These are phyloP conservation scores for Malurus melanocephalus DNA, from an alignment of 2,113 vertebrate species.

Conservation along the genomic window DNA sequence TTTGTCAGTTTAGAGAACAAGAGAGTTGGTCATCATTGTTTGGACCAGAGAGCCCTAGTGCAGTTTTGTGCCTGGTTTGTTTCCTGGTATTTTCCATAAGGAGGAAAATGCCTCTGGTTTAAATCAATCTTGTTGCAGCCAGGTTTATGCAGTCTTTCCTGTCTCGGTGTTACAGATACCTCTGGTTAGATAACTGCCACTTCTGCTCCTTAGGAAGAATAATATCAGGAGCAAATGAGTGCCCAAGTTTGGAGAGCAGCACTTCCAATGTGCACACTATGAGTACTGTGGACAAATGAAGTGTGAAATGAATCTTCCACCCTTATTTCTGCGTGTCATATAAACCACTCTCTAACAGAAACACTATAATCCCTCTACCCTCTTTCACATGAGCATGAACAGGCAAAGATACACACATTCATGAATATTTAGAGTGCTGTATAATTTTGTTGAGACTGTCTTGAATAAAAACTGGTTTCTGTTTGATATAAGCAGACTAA, in stretches of 20 bases:
- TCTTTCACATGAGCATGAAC: background rate
- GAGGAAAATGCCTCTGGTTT: background rate
- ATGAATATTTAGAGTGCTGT: background rate
- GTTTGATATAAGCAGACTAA: conserved; percentile 14
- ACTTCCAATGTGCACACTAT: background rate
- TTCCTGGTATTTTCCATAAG: background rate
- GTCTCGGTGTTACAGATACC: background rate
- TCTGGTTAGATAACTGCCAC: background rate
- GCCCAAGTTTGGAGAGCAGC: background rate
- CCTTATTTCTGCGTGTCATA: background rate
- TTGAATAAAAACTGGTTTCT: conserved; percentile 1
- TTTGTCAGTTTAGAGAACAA: background rate
- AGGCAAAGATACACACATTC: background rate
- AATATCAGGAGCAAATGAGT: background rate
- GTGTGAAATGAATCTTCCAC: conserved; percentile 13
- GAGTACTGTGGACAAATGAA: background rate
- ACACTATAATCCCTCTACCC: background rate
- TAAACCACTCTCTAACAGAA: background rate
- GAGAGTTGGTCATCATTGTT: background rate
- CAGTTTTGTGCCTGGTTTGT: background rate
- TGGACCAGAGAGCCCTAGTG: background rate
- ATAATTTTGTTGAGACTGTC: conserved; percentile 3
- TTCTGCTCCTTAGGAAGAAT: background rate
- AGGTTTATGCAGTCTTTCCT: background rate
- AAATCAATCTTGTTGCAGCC: background rate